Percentiles rank a stretch among this genome's conserved stretches.
Conservation (phyloP, 2,888 invertebrate species). For the Pseudanteris insignis region DNA sequence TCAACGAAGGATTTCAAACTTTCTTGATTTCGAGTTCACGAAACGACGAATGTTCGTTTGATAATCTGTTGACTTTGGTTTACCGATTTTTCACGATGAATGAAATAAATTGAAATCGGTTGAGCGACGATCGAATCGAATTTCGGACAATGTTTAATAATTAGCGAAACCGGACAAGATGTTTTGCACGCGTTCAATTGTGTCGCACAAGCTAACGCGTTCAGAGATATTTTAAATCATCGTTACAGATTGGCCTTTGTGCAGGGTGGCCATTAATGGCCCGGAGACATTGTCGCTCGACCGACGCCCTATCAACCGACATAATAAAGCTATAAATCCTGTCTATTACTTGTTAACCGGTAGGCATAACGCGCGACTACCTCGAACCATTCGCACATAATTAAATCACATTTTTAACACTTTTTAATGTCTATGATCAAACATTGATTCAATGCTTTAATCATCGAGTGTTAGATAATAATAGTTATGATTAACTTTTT, state of each 20-base stretch:
- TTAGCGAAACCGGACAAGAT: conserved; percentile 10
- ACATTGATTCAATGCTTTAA: too few species aligned
- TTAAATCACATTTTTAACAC: conserved; percentile 8
- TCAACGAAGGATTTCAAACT: too few species aligned
- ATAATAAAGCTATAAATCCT: conserved; percentile 42
- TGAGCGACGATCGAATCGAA: too few species aligned
- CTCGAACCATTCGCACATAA: conserved; percentile 19
- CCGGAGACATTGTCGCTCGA: conserved; percentile 36
- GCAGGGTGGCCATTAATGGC: conserved; percentile 31
- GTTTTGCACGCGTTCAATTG: conserved; percentile 10
- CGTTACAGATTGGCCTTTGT: conserved; percentile 25
- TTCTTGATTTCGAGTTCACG: too few species aligned
- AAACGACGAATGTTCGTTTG: too few species aligned
- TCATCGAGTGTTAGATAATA: too few species aligned
- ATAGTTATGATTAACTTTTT: too few species aligned
- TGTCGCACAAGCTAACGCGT: conserved; percentile 4
- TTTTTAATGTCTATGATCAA: too few species aligned
- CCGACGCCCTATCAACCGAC: conserved; percentile 33
- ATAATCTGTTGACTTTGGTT: too few species aligned
- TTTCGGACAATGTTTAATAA: too few species aligned
- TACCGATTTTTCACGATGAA: too few species aligned
- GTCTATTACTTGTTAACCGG: conserved; percentile 13
- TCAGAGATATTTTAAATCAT: conserved; percentile 23
- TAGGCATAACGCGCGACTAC: conserved; percentile 9
- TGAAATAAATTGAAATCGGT: too few species aligned